A percentile compares a stretch with the other conserved stretches of the same genome.
Evolutionary conservation across 1,140 invertebrate species (phyloP).

Genomic region (Leptonema lineaticorne): DNA sequence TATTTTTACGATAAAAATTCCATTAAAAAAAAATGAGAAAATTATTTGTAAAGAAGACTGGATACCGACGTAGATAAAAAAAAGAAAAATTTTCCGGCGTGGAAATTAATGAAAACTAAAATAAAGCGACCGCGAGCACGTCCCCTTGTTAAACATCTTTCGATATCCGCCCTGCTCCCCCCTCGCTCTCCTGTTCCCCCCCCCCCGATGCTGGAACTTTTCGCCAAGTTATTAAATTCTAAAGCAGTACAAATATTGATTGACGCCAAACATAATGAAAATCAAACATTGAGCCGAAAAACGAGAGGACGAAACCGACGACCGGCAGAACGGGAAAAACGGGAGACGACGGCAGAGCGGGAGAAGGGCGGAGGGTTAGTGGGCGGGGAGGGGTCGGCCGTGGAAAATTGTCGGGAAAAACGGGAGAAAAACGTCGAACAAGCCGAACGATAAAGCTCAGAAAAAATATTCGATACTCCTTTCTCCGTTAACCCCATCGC

Average conservation of each 20-base stretch:
- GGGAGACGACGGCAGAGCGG: no score
- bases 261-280: slow-evolving; percentile 34
- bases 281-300: slow-evolving; percentile 25
- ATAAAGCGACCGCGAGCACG: slow-evolving; percentile 15
- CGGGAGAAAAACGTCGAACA: no score
- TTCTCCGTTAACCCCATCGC: no score
- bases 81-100: neutral
- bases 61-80: neutral
- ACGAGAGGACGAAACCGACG: neutral
- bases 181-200: no score
- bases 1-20: no score
- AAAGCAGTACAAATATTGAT: slow-evolving; percentile 32
- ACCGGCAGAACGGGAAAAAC: neutral
- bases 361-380: no score
- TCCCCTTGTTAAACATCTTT: slow-evolving; percentile 7
- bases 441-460: neutral
- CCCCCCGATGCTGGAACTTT: slow-evolving; percentile 7
- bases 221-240: slow-evolving; percentile 31
- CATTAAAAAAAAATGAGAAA: no score
- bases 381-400: no score
- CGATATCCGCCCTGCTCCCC: no score
- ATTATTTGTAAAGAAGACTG: no score
- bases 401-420: no score
- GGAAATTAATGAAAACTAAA: slow-evolving; percentile 8
- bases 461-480: slow-evolving; percentile 1